phyloP scores from a whole-genome alignment of 2,888 invertebrate species.

The Erebia palarica region DNA sequence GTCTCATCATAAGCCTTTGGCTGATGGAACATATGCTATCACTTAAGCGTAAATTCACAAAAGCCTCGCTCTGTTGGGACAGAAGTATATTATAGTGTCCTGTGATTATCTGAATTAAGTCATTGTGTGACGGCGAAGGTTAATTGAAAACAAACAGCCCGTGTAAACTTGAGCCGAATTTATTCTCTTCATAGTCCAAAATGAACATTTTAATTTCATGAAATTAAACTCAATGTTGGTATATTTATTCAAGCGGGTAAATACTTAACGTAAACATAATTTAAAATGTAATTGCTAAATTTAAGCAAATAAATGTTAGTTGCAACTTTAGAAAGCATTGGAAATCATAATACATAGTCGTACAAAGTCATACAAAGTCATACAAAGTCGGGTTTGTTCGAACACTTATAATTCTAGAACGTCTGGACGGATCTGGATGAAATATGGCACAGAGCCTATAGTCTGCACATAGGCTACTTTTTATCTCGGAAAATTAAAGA shows the following conservation, averaged over 20 bases:
- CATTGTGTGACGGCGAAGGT: conserved; percentile 10
- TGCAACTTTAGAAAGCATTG: too few species aligned
- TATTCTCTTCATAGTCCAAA: background rate
- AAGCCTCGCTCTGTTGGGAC: background rate
- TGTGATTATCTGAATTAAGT: conserved; percentile 19
- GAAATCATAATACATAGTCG: too few species aligned
- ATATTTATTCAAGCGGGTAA: background rate
- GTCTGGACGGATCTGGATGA: too few species aligned
- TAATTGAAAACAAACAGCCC: conserved; percentile 25
- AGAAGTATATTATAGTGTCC: conserved; percentile 9
- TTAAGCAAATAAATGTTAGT: too few species aligned
- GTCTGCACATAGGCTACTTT: too few species aligned
- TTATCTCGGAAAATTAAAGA: too few species aligned
- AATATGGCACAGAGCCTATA: too few species aligned
- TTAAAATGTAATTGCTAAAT: too few species aligned
- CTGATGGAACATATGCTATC: background rate
- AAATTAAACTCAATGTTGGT: background rate
- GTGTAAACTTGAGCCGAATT: conserved; percentile 12
- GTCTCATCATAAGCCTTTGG: background rate
- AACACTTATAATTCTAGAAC: too few species aligned
- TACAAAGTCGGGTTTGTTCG: too few species aligned
- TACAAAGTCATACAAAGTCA: too few species aligned
- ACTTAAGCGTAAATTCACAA: background rate
- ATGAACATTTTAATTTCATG: conserved; percentile 3
- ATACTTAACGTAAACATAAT: too few species aligned